Base-by-base conservation (phyloP, 2,797 vertebrate species). In the Chaenodraco wilsoni region DNA sequence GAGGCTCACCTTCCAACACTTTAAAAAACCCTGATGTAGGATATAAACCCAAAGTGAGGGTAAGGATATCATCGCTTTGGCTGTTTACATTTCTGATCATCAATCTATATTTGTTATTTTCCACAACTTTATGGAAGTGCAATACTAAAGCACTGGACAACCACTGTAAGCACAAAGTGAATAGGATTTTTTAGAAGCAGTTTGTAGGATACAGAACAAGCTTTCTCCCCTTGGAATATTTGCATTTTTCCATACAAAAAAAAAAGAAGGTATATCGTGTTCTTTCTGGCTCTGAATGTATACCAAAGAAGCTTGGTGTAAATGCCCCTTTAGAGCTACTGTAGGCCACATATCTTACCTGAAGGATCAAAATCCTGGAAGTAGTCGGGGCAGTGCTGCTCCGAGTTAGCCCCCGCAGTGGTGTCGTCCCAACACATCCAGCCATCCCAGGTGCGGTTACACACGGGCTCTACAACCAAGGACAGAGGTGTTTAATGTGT, bases 391-490 rank as follows among this genome's bases (percentile, higher is more conserved):
- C 98, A 99, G 45, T 93, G 95, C 88, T 99, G 98, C 76, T 97
- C 95, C 0, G 96, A 94, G 11, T 90, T 91, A 0, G 95, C 79
- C 19, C 97, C 97, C 0, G 96, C 94, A 0, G 87, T 87, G 0
- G 95, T 96, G 68, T 98, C 96, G 0, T 95, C 96, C 98, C 98
- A 99, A 72, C 98, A 99, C 72, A 99, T 76, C 98, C 98, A 99
- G 2, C 98, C 98, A 9, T 99, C 98, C 98, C 98, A 99, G 0
- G 98, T 99, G 33, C 96, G 95, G 83, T 97, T 98, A 89, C 98
- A 99, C 87, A 94, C 84, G n/a, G 91, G 76, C 72, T 94, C 97
- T 95, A 15, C 68, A 74, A 79, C 0, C 40, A 69, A 10, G 84
- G 31, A 55, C 27, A 27, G 9, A 52, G 12, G 10, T 11, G n/a